Conservation (phyloP, 2,797 vertebrate genomes). For the Pangasius krempfi region DNA sequence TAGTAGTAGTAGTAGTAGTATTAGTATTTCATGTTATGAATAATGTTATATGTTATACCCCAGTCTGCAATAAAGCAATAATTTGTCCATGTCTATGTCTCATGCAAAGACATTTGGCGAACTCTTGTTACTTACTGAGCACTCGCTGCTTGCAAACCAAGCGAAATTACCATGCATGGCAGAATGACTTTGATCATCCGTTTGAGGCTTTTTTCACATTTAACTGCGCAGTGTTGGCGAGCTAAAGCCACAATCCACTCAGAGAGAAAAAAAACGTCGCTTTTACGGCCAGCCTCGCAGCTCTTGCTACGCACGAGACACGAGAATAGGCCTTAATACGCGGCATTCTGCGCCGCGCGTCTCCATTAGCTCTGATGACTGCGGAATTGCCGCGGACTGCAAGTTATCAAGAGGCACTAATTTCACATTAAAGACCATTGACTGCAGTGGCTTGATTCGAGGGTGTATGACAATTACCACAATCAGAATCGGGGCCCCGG, state of each 20-base stretch:
- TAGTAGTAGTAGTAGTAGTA: background rate
- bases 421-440: conserved; percentile 99
- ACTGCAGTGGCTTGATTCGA: conserved; percentile 98
- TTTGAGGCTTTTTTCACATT: conserved; percentile 44
- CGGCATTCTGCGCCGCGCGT: conserved; percentile 69
- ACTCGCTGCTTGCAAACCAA: background rate
- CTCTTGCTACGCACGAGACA: conserved; percentile 35
- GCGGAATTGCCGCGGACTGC: conserved; percentile 93
- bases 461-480: conserved; percentile 99
- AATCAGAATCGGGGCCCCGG: conserved; percentile 98
- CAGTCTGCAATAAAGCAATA: background rate
- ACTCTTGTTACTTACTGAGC: background rate
- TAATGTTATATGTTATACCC: background rate
- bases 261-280: conserved; percentile 51
- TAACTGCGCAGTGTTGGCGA: conserved; percentile 65
- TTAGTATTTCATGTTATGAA: background rate
- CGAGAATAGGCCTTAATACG: conserved; percentile 79
- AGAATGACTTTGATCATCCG: conserved; percentile 52
- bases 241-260: conserved; percentile 70
- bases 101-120: background rate
- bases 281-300: conserved; percentile 72
- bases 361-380: conserved; percentile 86
- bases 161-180: conserved; percentile 20
- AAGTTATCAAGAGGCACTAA: conserved; percentile 99
- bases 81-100: background rate